These are phyloP conservation scores for Acromyrmex echinatior DNA, from an alignment of 1,140 invertebrate genomes.

Conservation along the genomic window DNA sequence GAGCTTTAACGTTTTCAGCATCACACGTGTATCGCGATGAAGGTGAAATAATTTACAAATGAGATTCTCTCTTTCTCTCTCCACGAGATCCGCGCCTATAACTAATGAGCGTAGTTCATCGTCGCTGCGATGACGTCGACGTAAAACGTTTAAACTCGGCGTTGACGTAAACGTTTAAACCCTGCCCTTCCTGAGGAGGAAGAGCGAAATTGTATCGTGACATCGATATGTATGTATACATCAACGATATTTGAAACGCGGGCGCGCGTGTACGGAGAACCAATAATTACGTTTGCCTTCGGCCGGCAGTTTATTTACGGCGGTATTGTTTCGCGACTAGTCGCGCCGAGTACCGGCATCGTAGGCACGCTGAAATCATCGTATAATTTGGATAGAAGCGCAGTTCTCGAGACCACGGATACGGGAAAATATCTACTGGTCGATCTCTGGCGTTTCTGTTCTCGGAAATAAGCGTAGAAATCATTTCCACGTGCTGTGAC, in stretches of 20 bases:
- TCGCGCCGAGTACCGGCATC: conserved; percentile 18
- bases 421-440: neutral
- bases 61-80: neutral
- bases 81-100: neutral
- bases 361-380: neutral
- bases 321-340: conserved; percentile 37
- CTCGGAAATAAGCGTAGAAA: neutral
- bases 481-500: neutral
- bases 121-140: conserved; percentile 3
- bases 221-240: neutral
- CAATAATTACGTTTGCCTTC: conserved; percentile 53
- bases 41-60: conserved; percentile 18
- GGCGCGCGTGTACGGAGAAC: conserved; percentile 21
- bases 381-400: conserved; percentile 21
- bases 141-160: conserved; percentile 33
- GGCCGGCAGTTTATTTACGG: conserved; percentile 39
- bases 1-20: neutral
- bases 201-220: conserved; percentile 5
- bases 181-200: neutral
- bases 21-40: neutral
- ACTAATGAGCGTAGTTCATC: neutral
- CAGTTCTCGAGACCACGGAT: neutral
- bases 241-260: conserved; percentile 31
- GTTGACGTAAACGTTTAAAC: conserved; percentile 46
- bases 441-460: neutral